These are phyloP conservation scores for Harpia harpyja DNA, from an alignment of 2,797 vertebrate genomes.

Conservation along the genomic window DNA sequence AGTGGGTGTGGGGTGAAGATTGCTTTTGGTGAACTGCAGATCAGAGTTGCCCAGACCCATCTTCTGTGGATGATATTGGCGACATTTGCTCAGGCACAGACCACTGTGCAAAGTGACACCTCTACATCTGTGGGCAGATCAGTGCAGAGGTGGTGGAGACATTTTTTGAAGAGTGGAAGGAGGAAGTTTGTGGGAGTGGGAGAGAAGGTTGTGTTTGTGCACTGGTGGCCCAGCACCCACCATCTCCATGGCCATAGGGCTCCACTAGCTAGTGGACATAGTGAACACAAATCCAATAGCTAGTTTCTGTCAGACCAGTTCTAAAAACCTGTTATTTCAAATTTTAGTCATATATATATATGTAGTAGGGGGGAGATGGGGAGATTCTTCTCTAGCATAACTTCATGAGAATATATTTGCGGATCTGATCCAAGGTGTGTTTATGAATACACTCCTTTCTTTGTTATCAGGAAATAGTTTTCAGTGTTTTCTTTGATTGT, in stretches of 20 bases:
- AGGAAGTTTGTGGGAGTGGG: rapidly evolving
- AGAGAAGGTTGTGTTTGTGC: neutral
- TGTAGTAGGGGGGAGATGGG: too few species aligned
- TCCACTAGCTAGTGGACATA: neutral
- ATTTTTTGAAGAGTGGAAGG: neutral
- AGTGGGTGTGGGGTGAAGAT: rapidly evolving
- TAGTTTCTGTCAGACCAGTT: neutral
- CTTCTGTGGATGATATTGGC: neutral
- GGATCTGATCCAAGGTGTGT: neutral
- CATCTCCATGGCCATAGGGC: neutral
- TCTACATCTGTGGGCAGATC: neutral
- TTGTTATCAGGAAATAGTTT: neutral
- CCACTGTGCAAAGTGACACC: neutral
- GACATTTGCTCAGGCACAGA: neutral
- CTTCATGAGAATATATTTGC: neutral
- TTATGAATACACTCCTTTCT: neutral
- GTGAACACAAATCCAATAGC: neutral
- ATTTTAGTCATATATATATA: neutral
- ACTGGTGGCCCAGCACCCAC: rapidly evolving
- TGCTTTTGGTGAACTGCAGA: neutral
- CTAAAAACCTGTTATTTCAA: neutral
- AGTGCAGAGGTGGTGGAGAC: neutral
- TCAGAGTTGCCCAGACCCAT: neutral
- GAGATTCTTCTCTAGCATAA: neutral
- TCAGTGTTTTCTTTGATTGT: neutral